Evolutionary conservation across 2,797 vertebrate species (phyloP).

Genomic region (Dermochelys coriacea): DNA sequence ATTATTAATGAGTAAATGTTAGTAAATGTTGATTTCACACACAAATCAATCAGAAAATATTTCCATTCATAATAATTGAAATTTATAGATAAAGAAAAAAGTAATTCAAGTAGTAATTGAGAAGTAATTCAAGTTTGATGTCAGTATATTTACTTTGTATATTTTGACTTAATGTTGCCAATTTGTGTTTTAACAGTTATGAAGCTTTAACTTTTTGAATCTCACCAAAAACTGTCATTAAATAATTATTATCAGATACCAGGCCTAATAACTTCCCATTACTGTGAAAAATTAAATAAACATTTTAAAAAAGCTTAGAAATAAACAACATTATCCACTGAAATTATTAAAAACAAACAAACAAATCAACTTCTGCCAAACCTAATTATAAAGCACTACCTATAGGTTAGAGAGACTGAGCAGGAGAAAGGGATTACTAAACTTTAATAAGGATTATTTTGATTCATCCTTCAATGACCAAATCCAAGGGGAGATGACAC

Average conservation of each 20-base stretch:
- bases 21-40: not conserved
- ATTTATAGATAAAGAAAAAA: not conserved
- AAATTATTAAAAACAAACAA: not conserved
- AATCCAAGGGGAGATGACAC: not conserved
- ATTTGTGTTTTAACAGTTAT: not conserved
- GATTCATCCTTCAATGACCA: not conserved
- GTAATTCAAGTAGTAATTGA: not conserved
- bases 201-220: not conserved
- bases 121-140: not conserved
- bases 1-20: not conserved
- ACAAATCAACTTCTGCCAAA: not conserved
- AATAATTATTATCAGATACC: not conserved
- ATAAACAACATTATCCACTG: not conserved
- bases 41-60: not conserved
- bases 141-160: not conserved
- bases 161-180: not conserved
- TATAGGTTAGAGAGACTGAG: not conserved
- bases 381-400: not conserved
- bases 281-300: not conserved
- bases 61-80: not conserved
- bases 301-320: not conserved
- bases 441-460: not conserved
- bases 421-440: not conserved
- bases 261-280: not conserved
- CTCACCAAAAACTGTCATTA: not conserved